phyloP scores from a whole-genome alignment of 2,888 invertebrate genomes.

The Autographa pulchrina region DNA sequence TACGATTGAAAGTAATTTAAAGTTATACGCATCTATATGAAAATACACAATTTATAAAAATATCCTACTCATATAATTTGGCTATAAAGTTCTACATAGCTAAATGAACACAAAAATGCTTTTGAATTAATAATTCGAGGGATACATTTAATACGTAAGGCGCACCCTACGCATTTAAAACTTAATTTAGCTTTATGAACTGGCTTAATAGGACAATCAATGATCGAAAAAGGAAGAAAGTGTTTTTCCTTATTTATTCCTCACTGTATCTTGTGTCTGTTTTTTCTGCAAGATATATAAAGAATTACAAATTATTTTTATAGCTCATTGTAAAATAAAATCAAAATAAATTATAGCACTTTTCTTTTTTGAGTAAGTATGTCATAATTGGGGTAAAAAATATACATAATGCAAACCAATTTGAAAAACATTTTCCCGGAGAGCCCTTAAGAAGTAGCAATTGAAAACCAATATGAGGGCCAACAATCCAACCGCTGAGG shows the following conservation, averaged over 20 bases:
- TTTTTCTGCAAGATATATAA: background rate
- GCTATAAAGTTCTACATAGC: conserved; percentile 1
- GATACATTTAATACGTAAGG: conserved; percentile 2
- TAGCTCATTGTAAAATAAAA: too few relatives aligned
- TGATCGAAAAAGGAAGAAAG: background rate
- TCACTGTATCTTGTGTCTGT: background rate
- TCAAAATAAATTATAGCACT: too few relatives aligned
- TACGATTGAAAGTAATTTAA: background rate
- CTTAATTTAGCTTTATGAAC: conserved; percentile 4
- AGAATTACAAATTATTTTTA: too few relatives aligned
- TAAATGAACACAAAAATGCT: conserved; percentile 4
- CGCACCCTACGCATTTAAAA: background rate
- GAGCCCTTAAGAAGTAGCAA: conserved; percentile 3
- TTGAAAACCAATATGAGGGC: conserved; percentile 6
- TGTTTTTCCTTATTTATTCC: background rate
- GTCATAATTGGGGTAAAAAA: background rate
- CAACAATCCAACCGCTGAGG: conserved; percentile 8
- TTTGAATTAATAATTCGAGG: conserved; percentile 4
- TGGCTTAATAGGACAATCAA: conserved; percentile 4
- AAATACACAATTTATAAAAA: background rate
- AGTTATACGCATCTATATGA: background rate
- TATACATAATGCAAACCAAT: conserved; percentile 2
- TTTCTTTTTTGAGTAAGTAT: too few relatives aligned
- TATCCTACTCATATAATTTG: background rate
- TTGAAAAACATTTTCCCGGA: background rate